phyloP scores from a whole-genome alignment of 2,888 invertebrate species.

The Plusia festucae region DNA sequence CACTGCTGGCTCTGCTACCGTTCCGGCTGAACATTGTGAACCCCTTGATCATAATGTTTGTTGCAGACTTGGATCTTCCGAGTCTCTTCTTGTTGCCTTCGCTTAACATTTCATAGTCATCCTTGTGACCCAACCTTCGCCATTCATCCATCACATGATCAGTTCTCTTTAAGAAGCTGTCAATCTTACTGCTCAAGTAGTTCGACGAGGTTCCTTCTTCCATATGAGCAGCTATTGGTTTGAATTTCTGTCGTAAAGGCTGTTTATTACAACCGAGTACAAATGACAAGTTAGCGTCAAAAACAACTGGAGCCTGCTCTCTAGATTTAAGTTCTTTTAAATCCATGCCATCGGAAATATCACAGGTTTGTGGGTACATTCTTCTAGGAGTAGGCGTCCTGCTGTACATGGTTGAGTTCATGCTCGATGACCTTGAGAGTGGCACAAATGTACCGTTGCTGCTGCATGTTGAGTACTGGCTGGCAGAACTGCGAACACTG shows the following conservation, averaged over 20 bases:
- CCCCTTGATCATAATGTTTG: conserved; percentile 95
- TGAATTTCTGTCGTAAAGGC: conserved; percentile 91
- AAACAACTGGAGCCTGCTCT: conserved; percentile 94
- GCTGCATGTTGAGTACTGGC: conserved; percentile 86
- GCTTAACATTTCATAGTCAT: conserved; percentile 82
- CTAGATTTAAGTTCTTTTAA: conserved; percentile 90
- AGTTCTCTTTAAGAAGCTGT: conserved; percentile 94
- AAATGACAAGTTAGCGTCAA: conserved; percentile 95
- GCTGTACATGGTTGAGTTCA: conserved; percentile 78
- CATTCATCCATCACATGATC: conserved; percentile 97
- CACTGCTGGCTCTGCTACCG: conserved; percentile 89
- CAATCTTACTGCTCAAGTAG: conserved; percentile 93
- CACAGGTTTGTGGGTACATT: conserved; percentile 91
- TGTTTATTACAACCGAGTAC: conserved; percentile 93
- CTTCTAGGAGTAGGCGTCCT: conserved; percentile 90
- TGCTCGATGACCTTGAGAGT: conserved; percentile 81
- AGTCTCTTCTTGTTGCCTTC: conserved; percentile 79
- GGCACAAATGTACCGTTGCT: conserved; percentile 83
- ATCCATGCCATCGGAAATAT: conserved; percentile 82
- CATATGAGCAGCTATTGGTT: conserved; percentile 93
- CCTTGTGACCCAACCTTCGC: conserved; percentile 91
- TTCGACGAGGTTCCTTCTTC: conserved; percentile 94
- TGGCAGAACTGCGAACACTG: conserved; percentile 79
- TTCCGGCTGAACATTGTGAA: conserved; percentile 91
- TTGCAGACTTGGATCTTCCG: conserved; percentile 92